Evolutionary conservation across 1,140 invertebrate species (phyloP).

Genomic region (Eueides isabella): DNA sequence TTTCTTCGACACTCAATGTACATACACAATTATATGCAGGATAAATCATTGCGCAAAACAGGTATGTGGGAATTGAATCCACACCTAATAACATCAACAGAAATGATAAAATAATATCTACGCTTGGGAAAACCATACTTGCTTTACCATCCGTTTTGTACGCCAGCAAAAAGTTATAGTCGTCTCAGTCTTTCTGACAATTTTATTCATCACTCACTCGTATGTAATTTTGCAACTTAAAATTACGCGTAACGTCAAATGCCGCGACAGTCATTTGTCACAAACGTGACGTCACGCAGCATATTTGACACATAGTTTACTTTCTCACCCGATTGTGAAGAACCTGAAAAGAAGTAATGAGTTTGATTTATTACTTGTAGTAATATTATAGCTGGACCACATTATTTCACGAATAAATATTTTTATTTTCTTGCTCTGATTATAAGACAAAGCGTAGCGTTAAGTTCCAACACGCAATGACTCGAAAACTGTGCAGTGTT

Average conservation of each 20-base stretch:
- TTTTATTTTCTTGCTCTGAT: background rate
- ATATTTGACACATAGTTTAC: background rate
- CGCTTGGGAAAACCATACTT: background rate
- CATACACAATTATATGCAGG: too few relatives aligned
- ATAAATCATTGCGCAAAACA: too few relatives aligned
- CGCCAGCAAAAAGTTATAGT: background rate
- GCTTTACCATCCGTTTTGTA: background rate
- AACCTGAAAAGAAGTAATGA: background rate
- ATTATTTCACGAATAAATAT: background rate
- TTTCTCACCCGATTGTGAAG: background rate
- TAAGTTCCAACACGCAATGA: background rate
- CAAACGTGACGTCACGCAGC: background rate
- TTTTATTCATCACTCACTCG: background rate
- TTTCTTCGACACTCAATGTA: too few relatives aligned
- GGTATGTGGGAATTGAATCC: background rate
- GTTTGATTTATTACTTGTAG: background rate
- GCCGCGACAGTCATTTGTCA: slow-evolving; percentile 3
- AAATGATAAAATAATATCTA: background rate
- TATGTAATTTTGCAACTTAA: slow-evolving; percentile 13
- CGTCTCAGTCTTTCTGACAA: background rate
- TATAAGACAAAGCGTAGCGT: too few relatives aligned
- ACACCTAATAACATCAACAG: background rate
- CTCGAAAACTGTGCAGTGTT: background rate
- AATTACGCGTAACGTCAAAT: background rate
- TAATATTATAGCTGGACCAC: background rate